Percentiles rank a stretch among this genome's conserved stretches.
Evolutionary conservation across 2,888 invertebrate genomes (phyloP).

Genomic region (Clostera curtula): DNA sequence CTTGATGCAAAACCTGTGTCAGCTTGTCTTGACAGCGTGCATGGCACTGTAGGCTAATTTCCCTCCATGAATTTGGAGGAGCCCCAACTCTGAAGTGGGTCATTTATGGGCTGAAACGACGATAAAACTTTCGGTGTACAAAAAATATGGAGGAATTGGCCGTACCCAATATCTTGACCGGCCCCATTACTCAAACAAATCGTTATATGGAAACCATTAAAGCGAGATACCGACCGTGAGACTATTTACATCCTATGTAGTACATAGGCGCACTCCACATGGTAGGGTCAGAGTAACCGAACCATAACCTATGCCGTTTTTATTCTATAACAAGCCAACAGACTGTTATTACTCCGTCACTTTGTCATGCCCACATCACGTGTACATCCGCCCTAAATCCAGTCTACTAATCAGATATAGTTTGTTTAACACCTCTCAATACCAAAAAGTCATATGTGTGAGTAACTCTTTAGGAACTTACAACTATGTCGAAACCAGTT

Average conservation of each 20-base stretch:
- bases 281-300: constrained; percentile 48
- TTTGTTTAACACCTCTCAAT: constrained; percentile 37
- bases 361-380: constrained; percentile 65
- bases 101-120: too few relatives aligned
- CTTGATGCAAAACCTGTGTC: too few relatives aligned
- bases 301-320: constrained; percentile 63
- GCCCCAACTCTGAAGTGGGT: too few relatives aligned
- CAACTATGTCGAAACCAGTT: constrained; percentile 30
- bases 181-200: constrained; percentile 9
- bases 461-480: constrained; percentile 15
- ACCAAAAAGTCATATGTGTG: constrained; percentile 37
- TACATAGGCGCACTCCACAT: constrained; percentile 50
- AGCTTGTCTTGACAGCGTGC: too few relatives aligned
- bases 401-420: constrained; percentile 49
- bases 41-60: too few relatives aligned
- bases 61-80: too few relatives aligned
- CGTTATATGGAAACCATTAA: constrained; percentile 19
- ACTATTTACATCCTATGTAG: constrained; percentile 27
- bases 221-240: constrained; percentile 31
- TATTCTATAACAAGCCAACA: constrained; percentile 63
- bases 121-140: background rate
- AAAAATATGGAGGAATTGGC: background rate
- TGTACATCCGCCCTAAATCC: constrained; percentile 63
- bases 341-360: constrained; percentile 69
- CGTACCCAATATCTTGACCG: background rate